A percentile compares a stretch with the other conserved stretches of the same genome.
These are phyloP conservation scores for Anarhynchus alexandrinus DNA, from an alignment of 2,113 vertebrate species.

Conservation along the genomic window DNA sequence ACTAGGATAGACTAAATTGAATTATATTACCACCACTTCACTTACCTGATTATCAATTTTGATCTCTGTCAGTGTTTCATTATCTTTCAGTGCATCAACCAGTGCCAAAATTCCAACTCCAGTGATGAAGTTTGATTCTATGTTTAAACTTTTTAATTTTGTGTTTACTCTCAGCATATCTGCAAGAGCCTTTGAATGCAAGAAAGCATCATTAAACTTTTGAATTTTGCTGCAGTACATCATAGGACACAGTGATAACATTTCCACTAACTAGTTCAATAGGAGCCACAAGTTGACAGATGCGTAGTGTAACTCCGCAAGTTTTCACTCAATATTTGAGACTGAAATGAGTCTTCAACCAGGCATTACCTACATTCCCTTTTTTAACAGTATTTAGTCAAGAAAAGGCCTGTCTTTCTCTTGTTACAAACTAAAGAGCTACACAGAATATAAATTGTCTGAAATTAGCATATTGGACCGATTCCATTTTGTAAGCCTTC, in stretches of 20 bases:
- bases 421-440: slow-evolving; percentile 9
- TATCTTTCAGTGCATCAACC: slow-evolving; percentile 88
- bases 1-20: neutral
- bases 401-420: neutral
- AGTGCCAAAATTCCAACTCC: slow-evolving; percentile 84
- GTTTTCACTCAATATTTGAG: neutral
- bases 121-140: slow-evolving; percentile 97
- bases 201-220: neutral
- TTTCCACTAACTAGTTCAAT: neutral
- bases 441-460: slow-evolving; percentile 28
- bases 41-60: slow-evolving; percentile 97
- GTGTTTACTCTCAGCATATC: slow-evolving; percentile 91
- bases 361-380: neutral
- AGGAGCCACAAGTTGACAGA: neutral
- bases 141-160: slow-evolving; percentile 85
- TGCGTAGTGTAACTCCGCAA: neutral
- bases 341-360: neutral
- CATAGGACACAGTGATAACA: neutral
- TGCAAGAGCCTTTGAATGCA: slow-evolving; percentile 82
- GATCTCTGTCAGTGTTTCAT: slow-evolving; percentile 89
- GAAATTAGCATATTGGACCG: slow-evolving; percentile 47
- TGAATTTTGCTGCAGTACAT: neutral
- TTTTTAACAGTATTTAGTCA: neutral
- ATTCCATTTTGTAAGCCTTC: neutral
- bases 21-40: neutral